Conservation (phyloP, 1,140 invertebrate genomes). For the Anoplolepis gracilipes region DNA sequence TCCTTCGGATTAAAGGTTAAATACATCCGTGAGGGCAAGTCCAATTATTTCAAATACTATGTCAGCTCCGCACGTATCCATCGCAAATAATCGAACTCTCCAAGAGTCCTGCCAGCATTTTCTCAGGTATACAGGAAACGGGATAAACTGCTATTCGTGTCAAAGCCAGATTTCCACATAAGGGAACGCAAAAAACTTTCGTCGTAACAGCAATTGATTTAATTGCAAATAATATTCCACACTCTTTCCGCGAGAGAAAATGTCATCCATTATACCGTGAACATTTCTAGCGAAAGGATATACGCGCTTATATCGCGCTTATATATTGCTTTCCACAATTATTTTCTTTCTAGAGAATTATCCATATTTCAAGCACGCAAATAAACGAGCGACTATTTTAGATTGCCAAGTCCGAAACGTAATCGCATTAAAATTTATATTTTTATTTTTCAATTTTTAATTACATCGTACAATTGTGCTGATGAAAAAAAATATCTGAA, state of each 20-base stretch:
- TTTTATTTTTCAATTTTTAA: constrained; percentile 12
- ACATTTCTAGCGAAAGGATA: constrained; percentile 11
- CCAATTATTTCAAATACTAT: constrained; percentile 45
- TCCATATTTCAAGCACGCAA: background rate
- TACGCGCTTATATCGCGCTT: constrained; percentile 38
- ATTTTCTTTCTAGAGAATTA: constrained; percentile 22
- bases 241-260: constrained; percentile 23
- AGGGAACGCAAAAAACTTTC: constrained; percentile 47
- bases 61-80: constrained; percentile 44
- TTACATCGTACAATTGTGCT: background rate
- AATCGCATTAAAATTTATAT: background rate
- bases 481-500: background rate
- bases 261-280: constrained; percentile 32
- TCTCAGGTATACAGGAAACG: constrained; percentile 36
- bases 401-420: background rate
- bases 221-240: constrained; percentile 52
- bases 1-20: constrained; percentile 38
- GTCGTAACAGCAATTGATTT: constrained; percentile 55
- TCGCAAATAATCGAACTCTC: constrained; percentile 28
- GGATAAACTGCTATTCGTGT: constrained; percentile 47
- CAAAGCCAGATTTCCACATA: constrained; percentile 40
- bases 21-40: constrained; percentile 25
- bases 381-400: background rate
- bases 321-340: constrained; percentile 29
- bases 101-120: constrained; percentile 23